phyloP scores from a whole-genome alignment of 2,113 vertebrate genomes.

The Brachionichthys hirsutus region DNA sequence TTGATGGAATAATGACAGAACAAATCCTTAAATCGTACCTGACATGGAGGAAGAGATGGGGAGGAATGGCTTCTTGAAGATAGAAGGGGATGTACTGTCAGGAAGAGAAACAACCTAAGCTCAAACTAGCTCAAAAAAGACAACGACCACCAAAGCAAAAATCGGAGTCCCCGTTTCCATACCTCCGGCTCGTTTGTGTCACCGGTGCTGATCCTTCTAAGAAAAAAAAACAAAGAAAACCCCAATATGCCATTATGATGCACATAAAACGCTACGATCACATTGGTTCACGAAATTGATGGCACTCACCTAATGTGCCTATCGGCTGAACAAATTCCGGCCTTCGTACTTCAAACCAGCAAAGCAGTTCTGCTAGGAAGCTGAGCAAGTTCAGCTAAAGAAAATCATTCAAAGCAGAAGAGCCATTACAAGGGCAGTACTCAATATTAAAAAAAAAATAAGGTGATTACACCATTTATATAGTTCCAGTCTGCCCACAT shows the following conservation, averaged over 20 bases:
- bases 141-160: background rate
- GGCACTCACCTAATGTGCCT: constrained; percentile 72
- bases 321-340: constrained; percentile 87
- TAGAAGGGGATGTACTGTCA: constrained; percentile 82
- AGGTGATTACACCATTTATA: too few species aligned
- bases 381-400: constrained; percentile 83
- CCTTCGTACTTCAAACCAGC: constrained; percentile 86
- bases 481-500: too few species aligned
- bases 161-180: constrained; percentile 12
- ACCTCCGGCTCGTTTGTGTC: constrained; percentile 73
- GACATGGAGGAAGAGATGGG: constrained; percentile 81
- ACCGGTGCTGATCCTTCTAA: constrained; percentile 68
- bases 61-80: constrained; percentile 87
- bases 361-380: constrained; percentile 86
- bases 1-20: background rate
- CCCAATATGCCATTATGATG: background rate
- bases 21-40: constrained; percentile 68
- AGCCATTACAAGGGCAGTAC: background rate
- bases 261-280: background rate
- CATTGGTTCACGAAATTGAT: background rate
- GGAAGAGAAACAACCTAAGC: constrained; percentile 13
- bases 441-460: background rate
- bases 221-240: constrained; percentile 20
- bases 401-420: constrained; percentile 18
- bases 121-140: constrained; percentile 2